A percentile compares a stretch with the other conserved stretches of the same genome.
Evolutionary conservation across 2,797 vertebrate genomes (phyloP).

Genomic region (Enteromius radiatus): DNA sequence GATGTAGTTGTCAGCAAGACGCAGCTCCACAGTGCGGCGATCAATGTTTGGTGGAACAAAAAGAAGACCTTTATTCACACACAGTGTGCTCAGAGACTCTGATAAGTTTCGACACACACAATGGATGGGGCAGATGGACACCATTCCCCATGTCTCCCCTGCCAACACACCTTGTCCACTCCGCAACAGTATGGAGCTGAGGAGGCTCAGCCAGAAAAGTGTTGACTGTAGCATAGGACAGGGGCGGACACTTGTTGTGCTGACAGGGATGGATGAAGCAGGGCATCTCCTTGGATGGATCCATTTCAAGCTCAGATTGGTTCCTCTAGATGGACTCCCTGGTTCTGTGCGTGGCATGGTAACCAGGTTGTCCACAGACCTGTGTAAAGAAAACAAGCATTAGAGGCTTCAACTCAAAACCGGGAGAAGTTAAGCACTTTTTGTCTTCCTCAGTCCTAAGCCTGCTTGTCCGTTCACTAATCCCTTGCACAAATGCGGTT

Average conservation of each 20-base stretch:
- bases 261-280: slow-evolving; percentile 17
- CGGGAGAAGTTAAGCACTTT: background rate
- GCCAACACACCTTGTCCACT: slow-evolving; percentile 71
- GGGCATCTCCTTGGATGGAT: slow-evolving; percentile 14
- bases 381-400: slow-evolving; percentile 55
- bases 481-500: slow-evolving; percentile 26
- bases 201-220: slow-evolving; percentile 76
- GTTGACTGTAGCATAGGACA: slow-evolving; percentile 57
- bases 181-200: slow-evolving; percentile 74
- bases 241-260: slow-evolving; percentile 64
- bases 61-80: slow-evolving; percentile 91
- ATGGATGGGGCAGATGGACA: slow-evolving; percentile 88
- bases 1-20: slow-evolving; percentile 93
- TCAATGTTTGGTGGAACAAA: slow-evolving; percentile 91
- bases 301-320: slow-evolving; percentile 65
- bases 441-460: background rate
- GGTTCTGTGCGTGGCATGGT: slow-evolving; percentile 77
- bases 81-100: slow-evolving; percentile 91
- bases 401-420: background rate
- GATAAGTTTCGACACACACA: slow-evolving; percentile 94
- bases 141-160: slow-evolving; percentile 84
- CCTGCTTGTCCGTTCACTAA: slow-evolving; percentile 23
- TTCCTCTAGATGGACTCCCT: slow-evolving; percentile 70
- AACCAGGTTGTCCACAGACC: slow-evolving; percentile 83
- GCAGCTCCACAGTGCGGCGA: slow-evolving; percentile 90